Conservation (phyloP, 2,113 vertebrate genomes). For the Thymallus thymallus region DNA sequence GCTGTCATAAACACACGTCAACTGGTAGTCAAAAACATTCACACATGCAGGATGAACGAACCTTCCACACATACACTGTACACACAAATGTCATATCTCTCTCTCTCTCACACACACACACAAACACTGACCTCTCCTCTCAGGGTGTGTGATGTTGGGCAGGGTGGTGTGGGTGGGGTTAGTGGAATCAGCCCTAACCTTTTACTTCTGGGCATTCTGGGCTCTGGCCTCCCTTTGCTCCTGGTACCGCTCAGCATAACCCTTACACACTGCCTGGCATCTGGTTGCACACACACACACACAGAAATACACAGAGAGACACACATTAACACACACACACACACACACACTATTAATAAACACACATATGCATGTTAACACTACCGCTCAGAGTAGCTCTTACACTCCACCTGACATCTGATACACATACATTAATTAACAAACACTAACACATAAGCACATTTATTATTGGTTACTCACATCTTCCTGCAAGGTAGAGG, state of each 20-base stretch:
- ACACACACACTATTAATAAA: neutral
- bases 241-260: slow-evolving; percentile 1
- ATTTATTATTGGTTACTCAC: slow-evolving; percentile 2
- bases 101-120: neutral
- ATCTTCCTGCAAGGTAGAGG: neutral
- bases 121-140: neutral
- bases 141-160: neutral
- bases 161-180: slow-evolving; percentile 3
- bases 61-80: neutral
- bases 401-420: too few relatives aligned
- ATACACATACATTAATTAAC: neutral
- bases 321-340: neutral
- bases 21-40: neutral
- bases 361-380: too few relatives aligned
- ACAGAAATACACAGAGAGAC: neutral
- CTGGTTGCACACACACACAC: neutral
- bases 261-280: neutral
- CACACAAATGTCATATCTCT: neutral
- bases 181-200: neutral
- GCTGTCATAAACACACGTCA: neutral
- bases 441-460: neutral
- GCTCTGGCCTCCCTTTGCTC: neutral
- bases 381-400: too few relatives aligned
- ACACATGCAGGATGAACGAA: neutral
- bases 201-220: neutral